Conservation (phyloP, 1,140 invertebrate genomes). For the Papilio helenus region DNA sequence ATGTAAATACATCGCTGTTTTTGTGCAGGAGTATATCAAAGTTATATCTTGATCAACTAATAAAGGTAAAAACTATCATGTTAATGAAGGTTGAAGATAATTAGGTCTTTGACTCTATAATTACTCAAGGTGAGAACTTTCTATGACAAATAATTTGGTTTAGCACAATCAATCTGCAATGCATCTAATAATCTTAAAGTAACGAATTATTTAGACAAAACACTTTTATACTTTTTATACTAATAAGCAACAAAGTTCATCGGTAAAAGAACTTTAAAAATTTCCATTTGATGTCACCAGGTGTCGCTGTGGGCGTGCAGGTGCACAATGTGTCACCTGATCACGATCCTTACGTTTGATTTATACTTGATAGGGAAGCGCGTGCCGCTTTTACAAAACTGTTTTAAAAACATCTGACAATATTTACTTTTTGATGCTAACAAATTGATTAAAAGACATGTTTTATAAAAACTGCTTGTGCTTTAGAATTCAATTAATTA, state of each 20-base stretch:
- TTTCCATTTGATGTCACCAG: slow-evolving; percentile 28
- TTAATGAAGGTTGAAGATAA: too few relatives aligned
- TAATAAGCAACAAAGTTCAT: neutral
- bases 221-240: neutral
- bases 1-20: neutral
- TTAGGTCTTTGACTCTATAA: too few relatives aligned
- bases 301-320: slow-evolving; percentile 14
- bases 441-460: neutral
- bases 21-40: neutral
- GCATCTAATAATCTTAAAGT: too few relatives aligned
- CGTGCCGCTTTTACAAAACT: slow-evolving; percentile 15
- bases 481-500: too few relatives aligned
- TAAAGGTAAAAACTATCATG: too few relatives aligned
- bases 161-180: too few relatives aligned
- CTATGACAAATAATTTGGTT: too few relatives aligned
- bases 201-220: neutral
- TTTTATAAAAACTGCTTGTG: neutral
- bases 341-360: slow-evolving; percentile 22
- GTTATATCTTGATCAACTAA: neutral
- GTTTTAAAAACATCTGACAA: slow-evolving; percentile 10
- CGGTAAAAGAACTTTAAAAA: slow-evolving; percentile 12
- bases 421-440: slow-evolving; percentile 7
- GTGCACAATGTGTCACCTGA: slow-evolving; percentile 24
- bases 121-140: too few relatives aligned
- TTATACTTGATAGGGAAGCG: slow-evolving; percentile 27